phyloP scores from a whole-genome alignment of 2,113 vertebrate genomes.

The Haemorhous mexicanus region DNA sequence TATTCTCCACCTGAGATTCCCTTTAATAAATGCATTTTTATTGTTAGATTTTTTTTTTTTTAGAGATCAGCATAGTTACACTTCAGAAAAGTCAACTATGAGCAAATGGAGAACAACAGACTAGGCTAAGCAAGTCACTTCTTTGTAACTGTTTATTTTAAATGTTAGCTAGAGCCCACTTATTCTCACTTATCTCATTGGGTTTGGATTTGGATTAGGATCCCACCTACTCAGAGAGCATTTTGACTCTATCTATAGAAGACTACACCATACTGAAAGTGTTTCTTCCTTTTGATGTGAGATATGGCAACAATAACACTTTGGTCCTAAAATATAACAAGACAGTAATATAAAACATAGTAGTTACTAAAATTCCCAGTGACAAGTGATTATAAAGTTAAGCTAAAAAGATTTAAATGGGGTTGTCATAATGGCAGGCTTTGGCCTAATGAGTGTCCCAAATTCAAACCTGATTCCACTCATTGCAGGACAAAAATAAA shows the following conservation, averaged over 20 bases:
- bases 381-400: neutral
- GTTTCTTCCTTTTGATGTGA: conserved; percentile 52
- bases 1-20: neutral
- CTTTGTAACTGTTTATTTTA: conserved; percentile 58
- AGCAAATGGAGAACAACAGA: conserved; percentile 23
- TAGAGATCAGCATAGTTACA: neutral
- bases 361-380: neutral
- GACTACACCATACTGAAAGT: conserved; percentile 39
- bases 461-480: neutral
- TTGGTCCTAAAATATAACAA: conserved; percentile 41
- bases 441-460: neutral
- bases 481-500: neutral
- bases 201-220: conserved; percentile 44
- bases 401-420: neutral
- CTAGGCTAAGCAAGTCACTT: neutral
- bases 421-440: neutral
- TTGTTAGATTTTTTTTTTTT: neutral
- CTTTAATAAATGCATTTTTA: neutral
- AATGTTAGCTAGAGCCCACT: conserved; percentile 40
- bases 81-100: neutral
- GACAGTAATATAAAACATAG: conserved; percentile 15
- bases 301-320: conserved; percentile 51
- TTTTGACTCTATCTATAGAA: conserved; percentile 53
- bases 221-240: conserved; percentile 53
- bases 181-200: conserved; percentile 55